Conservation (phyloP, 2,797 vertebrate species). For the Chromis chromis region DNA sequence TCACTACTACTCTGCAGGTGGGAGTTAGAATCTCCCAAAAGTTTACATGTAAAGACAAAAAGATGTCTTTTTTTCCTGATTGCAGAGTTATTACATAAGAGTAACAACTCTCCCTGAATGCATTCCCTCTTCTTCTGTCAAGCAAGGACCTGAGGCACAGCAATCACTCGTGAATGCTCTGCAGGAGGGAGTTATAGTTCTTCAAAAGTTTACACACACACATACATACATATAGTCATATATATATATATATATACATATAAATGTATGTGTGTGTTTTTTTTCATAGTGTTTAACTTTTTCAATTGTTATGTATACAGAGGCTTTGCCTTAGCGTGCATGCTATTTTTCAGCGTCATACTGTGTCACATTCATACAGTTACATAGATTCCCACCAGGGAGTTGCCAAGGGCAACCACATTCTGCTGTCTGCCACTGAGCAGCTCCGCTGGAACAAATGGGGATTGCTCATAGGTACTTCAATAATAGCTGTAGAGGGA, state of each 20-base stretch:
- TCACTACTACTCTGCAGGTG: constrained; percentile 56
- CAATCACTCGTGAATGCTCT: constrained; percentile 53
- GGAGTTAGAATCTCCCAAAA: constrained; percentile 55
- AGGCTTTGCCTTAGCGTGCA: constrained; percentile 25
- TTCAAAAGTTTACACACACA: constrained; percentile 45
- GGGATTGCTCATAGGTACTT: constrained; percentile 59
- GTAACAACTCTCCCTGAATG: constrained; percentile 64
- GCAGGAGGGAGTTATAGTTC: constrained; percentile 48
- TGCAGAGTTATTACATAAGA: constrained; percentile 70
- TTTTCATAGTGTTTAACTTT: constrained; percentile 36
- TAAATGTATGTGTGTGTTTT: not conserved
- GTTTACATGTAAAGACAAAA: constrained; percentile 64
- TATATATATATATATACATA: not conserved
- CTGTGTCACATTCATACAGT: constrained; percentile 52
- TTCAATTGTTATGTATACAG: constrained; percentile 30
- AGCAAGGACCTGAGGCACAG: constrained; percentile 48
- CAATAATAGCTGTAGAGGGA: constrained; percentile 47
- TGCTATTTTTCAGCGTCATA: constrained; percentile 45
- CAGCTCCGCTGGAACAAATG: constrained; percentile 42
- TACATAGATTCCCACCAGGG: constrained; percentile 59
- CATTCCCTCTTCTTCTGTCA: constrained; percentile 37
- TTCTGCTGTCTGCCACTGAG: constrained; percentile 26
- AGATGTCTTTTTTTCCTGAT: constrained; percentile 43
- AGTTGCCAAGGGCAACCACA: constrained; percentile 60
- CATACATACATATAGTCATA: not conserved